A percentile compares a stretch with the other conserved stretches of the same genome.
Conservation (phyloP, 2,113 vertebrate genomes). For the Tupaia chinensis region DNA sequence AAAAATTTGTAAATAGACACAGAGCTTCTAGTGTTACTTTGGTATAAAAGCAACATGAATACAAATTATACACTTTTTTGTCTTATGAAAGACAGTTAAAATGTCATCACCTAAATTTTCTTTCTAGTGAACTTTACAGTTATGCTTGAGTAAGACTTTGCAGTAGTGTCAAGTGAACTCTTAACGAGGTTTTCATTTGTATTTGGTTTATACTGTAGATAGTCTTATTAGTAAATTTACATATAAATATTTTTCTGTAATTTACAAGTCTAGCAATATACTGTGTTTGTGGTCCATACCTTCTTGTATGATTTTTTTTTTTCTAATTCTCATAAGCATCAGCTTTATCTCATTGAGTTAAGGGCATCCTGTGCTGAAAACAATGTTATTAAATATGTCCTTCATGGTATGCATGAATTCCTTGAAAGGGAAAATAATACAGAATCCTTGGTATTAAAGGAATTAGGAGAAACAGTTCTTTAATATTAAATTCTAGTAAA, state of each 20-base stretch:
- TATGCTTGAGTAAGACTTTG: background rate
- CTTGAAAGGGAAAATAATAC: background rate
- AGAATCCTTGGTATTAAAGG: background rate
- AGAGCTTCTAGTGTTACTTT: background rate
- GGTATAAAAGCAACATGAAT: background rate
- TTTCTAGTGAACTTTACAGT: background rate
- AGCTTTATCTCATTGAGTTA: background rate
- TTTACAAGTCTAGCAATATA: conserved; percentile 24
- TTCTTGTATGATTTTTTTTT: background rate
- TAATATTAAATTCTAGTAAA: conserved; percentile 33
- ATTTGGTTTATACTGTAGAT: conserved; percentile 40
- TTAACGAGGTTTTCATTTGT: background rate
- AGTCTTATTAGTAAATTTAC: conserved; percentile 31
- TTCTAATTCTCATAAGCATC: background rate
- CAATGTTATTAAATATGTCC: background rate
- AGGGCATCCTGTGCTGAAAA: background rate
- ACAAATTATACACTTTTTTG: background rate
- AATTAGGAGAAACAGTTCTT: background rate
- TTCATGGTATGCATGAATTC: background rate
- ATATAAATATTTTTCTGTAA: background rate
- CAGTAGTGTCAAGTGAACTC: background rate
- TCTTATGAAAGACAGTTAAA: conserved; percentile 4
- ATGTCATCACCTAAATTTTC: background rate
- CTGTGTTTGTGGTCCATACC: background rate
- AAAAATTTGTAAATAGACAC: background rate